Base-by-base conservation (phyloP, 2,888 invertebrate species). In the Drosophila buzzatii region DNA sequence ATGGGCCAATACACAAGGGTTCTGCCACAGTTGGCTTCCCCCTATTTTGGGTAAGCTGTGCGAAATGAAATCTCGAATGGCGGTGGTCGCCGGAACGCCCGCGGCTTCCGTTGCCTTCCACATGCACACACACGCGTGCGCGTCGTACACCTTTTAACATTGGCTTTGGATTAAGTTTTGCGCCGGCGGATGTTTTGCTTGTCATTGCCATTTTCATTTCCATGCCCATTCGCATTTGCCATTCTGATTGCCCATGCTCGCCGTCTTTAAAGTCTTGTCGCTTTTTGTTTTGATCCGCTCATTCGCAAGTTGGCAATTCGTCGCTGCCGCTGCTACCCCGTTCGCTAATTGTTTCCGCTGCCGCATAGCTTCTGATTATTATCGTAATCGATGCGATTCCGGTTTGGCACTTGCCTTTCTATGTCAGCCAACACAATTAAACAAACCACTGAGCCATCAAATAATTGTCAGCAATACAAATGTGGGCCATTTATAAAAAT, bases 271-370 rank as follows among this genome's bases (percentile, higher is more conserved):
- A 44, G 52, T 66, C 61, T 76, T 39, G 27, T 73, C 35, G 76
- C 33, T 58, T 90, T 90, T 90, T 90, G 91, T 90, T 91, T 79
- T 90, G 90, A 78, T 90, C 86, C 53, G 53, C 71, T 70, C 18
- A 69, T 90, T 90, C 90, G 90, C 81, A 33, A 39, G 60, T 67
- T 69, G 52, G 49, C 31, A 41, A 66, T 66, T 66, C 64, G 45
- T 31, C 57, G 56, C 31, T 41, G 41, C 44, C 27, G 47, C 45
- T 51, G 59, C 45, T 45, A 35, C 47, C 49, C 49, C 53, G 60
- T 65, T 66, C 49, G 73, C 77, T 89, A 90, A 90, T 90, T 90
- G 83, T 76, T 91, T 86, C 85, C 85, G 90, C 76, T 71, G 67
- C 57, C 68, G 68, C 57, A 52, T 69, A 23, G 68, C 56, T 70